A percentile compares a stretch with the other conserved stretches of the same genome.
phyloP scores from a whole-genome alignment of 1,140 invertebrate species.

The Macrotrachela quadricornifera region DNA sequence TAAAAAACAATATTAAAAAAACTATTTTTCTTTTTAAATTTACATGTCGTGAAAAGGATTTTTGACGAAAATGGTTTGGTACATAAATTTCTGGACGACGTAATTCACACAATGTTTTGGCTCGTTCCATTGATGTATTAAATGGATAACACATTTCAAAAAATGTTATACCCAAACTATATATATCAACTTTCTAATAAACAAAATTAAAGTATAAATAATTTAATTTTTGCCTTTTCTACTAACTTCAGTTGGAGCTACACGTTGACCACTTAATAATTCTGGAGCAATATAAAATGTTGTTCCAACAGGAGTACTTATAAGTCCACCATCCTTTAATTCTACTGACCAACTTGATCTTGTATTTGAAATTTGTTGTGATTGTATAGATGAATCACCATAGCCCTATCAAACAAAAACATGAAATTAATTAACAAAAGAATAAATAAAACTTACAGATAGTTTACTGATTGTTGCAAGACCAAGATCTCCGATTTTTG shows the following conservation, averaged over 20 bases:
- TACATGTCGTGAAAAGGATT: too few relatives aligned
- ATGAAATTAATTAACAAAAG: too few relatives aligned
- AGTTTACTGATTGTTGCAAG: not conserved
- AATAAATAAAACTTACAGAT: too few relatives aligned
- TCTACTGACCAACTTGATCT: too few relatives aligned
- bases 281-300: slow-evolving; percentile 7
- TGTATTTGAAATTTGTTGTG: too few relatives aligned
- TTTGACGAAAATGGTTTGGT: not conserved
- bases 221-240: not conserved
- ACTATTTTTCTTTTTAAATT: too few relatives aligned
- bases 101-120: slow-evolving; percentile 22
- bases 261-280: not conserved
- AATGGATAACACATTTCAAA: slow-evolving; percentile 75
- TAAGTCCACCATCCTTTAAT: too few relatives aligned
- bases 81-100: not conserved
- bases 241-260: too few relatives aligned
- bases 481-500: slow-evolving; percentile 8
- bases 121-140: slow-evolving; percentile 64
- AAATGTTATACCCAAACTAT: slow-evolving; percentile 73
- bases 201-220: not conserved
- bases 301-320: slow-evolving; percentile 8
- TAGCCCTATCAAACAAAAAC: too few relatives aligned
- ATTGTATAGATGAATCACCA: too few relatives aligned
- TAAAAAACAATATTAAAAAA: too few relatives aligned
- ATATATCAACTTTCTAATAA: slow-evolving; percentile 77